Conservation (phyloP, 1,140 invertebrate species). For the Lordiphosa clarofinis region DNA sequence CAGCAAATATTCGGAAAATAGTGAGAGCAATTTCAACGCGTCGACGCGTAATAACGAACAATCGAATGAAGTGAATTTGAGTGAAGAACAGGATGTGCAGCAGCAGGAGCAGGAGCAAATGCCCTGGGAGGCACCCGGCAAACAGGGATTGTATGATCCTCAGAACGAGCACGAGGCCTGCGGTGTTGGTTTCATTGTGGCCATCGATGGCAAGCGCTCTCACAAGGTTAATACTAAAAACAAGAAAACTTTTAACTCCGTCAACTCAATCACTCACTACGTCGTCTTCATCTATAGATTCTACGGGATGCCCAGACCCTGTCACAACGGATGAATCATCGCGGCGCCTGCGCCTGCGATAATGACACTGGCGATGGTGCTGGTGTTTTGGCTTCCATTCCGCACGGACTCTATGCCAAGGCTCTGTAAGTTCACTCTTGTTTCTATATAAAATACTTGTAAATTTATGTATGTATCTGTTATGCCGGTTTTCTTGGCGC, state of each 20-base stretch:
- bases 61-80: constrained; percentile 66
- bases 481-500: constrained; percentile 47
- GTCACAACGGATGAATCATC: constrained; percentile 98
- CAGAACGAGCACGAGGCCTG: constrained; percentile 96
- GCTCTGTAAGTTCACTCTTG: constrained; percentile 85
- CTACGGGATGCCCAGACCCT: constrained; percentile 95
- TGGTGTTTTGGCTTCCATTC: constrained; percentile 97
- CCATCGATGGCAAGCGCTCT: constrained; percentile 95
- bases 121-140: constrained; percentile 83
- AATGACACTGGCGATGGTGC: constrained; percentile 99
- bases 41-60: constrained; percentile 35
- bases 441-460: not conserved
- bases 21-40: constrained; percentile 6
- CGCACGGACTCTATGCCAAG: constrained; percentile 93
- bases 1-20: constrained; percentile 34
- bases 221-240: constrained; percentile 87
- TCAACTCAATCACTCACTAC: not conserved
- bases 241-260: not conserved
- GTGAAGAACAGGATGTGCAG: constrained; percentile 27
- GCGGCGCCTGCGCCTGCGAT: constrained; percentile 98
- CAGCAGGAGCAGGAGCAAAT: constrained; percentile 73
- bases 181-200: constrained; percentile 99
- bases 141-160: constrained; percentile 96
- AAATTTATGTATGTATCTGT: not conserved
- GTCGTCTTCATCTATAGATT: constrained; percentile 83